Base-by-base conservation (phyloP, 2,113 vertebrate genomes). In the Pavo muticus region DNA sequence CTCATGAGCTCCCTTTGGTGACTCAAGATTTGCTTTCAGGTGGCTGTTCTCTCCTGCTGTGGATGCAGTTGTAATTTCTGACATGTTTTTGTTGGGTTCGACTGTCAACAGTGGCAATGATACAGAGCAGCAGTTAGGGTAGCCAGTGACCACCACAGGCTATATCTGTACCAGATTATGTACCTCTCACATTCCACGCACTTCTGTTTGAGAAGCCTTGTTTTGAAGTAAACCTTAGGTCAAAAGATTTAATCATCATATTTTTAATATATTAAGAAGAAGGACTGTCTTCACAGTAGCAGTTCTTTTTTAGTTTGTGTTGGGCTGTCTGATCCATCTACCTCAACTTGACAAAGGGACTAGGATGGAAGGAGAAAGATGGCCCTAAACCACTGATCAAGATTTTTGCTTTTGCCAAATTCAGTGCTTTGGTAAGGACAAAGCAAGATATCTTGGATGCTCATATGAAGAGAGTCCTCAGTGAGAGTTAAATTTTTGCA, bases 1-100 rank as follows among this genome's bases (percentile, higher is more conserved):
- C 5, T 54, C 29, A 16, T 15, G 9, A 85, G 9, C 14, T 74
- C 14, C 50, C 78, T 67, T 47, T 75, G n/a, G 35, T 82, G 74
- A 88, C 84, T 96, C 83, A 84, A 96, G 73, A 90, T 30, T 77
- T 72, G 47, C 67, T 90, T 95, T 75, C 90, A 76, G 73, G 75
- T 48, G 63, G 35, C 47, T 94, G 39, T 76, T 95, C 72, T 73
- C 76, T 93, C 76, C 87, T 93, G 76, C 32, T 50, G 9, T 10
- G 20, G 21, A 50, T 37, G 9, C 11, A 13, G 4, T 64, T 80
- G 72, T 69, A 45, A 56, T 60, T 92, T 88, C 24, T 61, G 68
- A 47, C 37, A 29, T 19, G 6, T 50, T 91, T 61, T 48, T 83
- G 18, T 32, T 45, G 17, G 24, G 6, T 72, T 40, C 5, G 9